phyloP scores from a whole-genome alignment of 2,797 vertebrate genomes.

The Sternarchorhynchus goeldii region DNA sequence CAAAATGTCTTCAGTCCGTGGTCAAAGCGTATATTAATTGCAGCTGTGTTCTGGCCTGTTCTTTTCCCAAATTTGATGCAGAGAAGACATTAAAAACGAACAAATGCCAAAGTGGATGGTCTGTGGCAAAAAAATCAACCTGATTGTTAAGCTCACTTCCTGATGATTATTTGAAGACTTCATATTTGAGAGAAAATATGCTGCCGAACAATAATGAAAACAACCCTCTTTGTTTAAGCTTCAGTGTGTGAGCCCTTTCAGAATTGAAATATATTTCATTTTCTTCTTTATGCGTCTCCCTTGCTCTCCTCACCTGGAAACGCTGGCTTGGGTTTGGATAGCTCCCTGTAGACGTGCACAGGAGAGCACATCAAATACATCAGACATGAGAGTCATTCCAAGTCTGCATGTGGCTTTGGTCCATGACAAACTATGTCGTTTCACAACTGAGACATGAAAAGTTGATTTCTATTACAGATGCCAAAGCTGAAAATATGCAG shows the following conservation, averaged over 20 bases:
- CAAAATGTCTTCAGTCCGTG: background rate
- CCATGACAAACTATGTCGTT: background rate
- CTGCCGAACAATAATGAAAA: constrained; percentile 1
- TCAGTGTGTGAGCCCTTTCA: constrained; percentile 26
- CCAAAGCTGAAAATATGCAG: constrained; percentile 9
- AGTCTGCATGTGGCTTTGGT: constrained; percentile 18
- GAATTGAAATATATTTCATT: constrained; percentile 32
- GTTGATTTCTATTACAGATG: background rate
- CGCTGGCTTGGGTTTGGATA: constrained; percentile 35
- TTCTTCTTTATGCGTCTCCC: constrained; percentile 24
- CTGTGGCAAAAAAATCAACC: background rate
- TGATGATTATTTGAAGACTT: background rate
- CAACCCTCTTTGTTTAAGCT: constrained; percentile 17
- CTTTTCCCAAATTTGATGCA: background rate
- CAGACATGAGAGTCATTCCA: constrained; percentile 23
- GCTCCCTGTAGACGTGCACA: constrained; percentile 25
- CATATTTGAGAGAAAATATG: constrained; percentile 5
- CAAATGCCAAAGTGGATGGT: background rate
- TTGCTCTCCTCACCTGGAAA: constrained; percentile 33
- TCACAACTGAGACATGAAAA: background rate
- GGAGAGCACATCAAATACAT: constrained; percentile 37
- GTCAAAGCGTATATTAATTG: background rate
- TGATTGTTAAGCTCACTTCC: background rate
- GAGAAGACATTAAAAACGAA: background rate
- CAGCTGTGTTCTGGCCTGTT: no score